Conservation (phyloP, 2,797 vertebrate genomes). For the Platyrinchus mystaceus region DNA sequence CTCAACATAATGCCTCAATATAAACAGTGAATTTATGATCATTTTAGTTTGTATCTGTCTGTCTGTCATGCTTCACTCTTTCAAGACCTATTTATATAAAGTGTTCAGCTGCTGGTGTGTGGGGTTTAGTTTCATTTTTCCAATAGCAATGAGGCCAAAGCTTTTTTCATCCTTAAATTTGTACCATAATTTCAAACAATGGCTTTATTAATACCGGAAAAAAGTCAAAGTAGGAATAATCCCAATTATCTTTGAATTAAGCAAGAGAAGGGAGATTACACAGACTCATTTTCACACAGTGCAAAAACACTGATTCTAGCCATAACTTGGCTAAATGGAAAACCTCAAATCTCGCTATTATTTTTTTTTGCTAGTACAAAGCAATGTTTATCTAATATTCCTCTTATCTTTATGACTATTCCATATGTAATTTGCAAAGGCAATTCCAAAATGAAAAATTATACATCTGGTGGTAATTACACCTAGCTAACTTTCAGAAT, state of each 20-base stretch:
- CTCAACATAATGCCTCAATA: background rate
- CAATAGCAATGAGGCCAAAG: background rate
- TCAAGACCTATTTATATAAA: background rate
- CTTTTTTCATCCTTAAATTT: background rate
- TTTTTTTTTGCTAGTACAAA: background rate
- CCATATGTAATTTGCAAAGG: background rate
- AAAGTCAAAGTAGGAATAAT: background rate
- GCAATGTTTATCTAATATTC: background rate
- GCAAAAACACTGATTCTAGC: background rate
- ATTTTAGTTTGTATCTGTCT: background rate
- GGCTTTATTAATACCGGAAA: background rate
- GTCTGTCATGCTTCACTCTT: background rate
- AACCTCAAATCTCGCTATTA: background rate
- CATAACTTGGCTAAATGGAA: background rate
- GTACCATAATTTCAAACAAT: background rate
- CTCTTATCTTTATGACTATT: background rate
- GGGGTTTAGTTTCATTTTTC: conserved; percentile 1
- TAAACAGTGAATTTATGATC: background rate
- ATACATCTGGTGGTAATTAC: background rate
- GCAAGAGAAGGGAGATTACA: background rate
- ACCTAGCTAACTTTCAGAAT: background rate
- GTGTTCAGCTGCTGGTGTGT: background rate
- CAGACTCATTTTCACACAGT: background rate
- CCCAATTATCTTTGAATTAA: background rate
- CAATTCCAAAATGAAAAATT: background rate